Base-by-base conservation (phyloP, 2,888 invertebrate genomes). In the Empis stercorea region DNA sequence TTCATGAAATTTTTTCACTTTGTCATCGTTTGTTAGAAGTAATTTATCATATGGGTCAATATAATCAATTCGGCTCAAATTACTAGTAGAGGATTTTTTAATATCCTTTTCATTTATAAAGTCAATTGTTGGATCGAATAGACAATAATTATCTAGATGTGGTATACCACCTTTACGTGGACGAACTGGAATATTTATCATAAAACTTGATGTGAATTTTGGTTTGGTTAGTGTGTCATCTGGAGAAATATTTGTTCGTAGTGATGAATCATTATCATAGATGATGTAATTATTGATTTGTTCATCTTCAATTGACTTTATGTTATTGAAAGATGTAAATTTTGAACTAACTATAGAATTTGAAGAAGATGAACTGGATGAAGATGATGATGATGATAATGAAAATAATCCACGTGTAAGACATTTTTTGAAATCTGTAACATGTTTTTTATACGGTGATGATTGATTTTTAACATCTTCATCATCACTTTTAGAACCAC, bases 111-210 rank as follows among this genome's bases (percentile, higher is more conserved):
- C 53, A 46, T 53, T 53, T 14, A 50, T 46, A 43, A 53, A 53
- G 46, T 53, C 53, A 17, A 48, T 46, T 23, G 47, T 49, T 13
- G 53, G 53, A 49, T 53, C 53, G 38, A 53, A 53, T 27, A 53
- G 34, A 44, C 49, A 53, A 48, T 53, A 53, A 32, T 53, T 52
- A 36, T 53, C 53, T 44, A 53, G 47, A 44, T 53, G 51, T 30
- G 52, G 44, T 44, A 51, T 40, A 14, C 36, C 43, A 11, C 46
- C 46, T 46, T 49, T 49, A 17, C 50, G 27, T 36, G 44, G 52
- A 20, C 52, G 45, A 2, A 53, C 51, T 7, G 53, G 53, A 14
- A 53, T 47, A 34, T 53, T 53, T 46, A 52, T 46, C 38, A 53
- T 52, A 38, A 51, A 40, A 44, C 48, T 49, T 30, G 51, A 52